Conservation (phyloP, 1,140 invertebrate genomes). For the Oryctes rhinoceros region DNA sequence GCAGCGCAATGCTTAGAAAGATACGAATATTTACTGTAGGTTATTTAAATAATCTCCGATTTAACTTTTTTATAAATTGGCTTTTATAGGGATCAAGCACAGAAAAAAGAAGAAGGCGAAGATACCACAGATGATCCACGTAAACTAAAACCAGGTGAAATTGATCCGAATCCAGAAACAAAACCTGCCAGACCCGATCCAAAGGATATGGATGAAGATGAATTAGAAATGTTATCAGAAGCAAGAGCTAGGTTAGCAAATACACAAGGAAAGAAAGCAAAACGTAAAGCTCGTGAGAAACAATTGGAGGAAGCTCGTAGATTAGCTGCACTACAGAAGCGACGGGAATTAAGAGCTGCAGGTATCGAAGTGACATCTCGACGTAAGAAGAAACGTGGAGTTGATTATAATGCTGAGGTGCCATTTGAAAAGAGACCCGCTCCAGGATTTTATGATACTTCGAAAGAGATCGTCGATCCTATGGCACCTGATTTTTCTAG, state of each 20-base stretch:
- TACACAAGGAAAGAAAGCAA: constrained; percentile 99
- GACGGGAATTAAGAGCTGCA: constrained; percentile 94
- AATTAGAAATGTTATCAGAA: constrained; percentile 99
- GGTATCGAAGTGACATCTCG: constrained; percentile 86
- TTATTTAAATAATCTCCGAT: constrained; percentile 47
- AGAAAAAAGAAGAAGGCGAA: constrained; percentile 96
- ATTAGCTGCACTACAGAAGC: constrained; percentile 95
- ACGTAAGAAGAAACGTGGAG: constrained; percentile 84
- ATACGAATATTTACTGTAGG: constrained; percentile 95
- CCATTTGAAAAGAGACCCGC: constrained; percentile 96
- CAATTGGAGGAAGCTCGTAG: constrained; percentile 97
- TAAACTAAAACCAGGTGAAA: constrained; percentile 98
- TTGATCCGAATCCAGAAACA: constrained; percentile 99
- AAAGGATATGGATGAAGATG: constrained; percentile 99
- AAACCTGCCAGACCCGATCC: constrained; percentile 99
- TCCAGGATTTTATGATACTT: constrained; percentile 92
- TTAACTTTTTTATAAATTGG: background rate
- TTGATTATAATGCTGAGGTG: constrained; percentile 98
- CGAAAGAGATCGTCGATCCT: constrained; percentile 87
- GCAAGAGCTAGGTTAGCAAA: constrained; percentile 97
- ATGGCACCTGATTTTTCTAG: constrained; percentile 88
- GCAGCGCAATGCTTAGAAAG: constrained; percentile 98
- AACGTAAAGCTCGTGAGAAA: constrained; percentile 98
- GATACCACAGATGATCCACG: constrained; percentile 92
- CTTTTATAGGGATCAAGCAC: constrained; percentile 89